phyloP scores from a whole-genome alignment of 1,140 invertebrate genomes.

The Heliconius melpomene region DNA sequence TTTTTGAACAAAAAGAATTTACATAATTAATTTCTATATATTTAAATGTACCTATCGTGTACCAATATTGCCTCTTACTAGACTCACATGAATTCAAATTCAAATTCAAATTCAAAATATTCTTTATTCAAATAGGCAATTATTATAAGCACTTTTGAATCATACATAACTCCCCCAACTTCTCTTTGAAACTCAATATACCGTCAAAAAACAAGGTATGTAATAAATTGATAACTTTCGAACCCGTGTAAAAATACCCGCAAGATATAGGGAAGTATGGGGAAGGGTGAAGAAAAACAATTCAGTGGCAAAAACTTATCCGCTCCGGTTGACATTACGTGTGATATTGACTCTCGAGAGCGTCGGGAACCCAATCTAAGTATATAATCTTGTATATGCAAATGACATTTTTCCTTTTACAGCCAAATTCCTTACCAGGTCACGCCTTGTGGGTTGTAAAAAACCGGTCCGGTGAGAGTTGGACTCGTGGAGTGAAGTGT shows the following conservation, averaged over 20 bases:
- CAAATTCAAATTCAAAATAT: too few relatives aligned
- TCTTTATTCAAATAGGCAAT: too few relatives aligned
- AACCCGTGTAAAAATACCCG: constrained; percentile 12
- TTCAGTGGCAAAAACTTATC: constrained; percentile 11
- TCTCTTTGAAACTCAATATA: background rate
- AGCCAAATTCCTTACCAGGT: constrained; percentile 65
- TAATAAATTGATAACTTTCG: constrained; percentile 24
- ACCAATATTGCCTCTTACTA: too few relatives aligned
- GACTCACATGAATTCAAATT: too few relatives aligned
- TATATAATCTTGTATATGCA: constrained; percentile 74
- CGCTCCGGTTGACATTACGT: constrained; percentile 56
- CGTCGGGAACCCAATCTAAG: constrained; percentile 56
- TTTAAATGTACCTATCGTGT: too few relatives aligned
- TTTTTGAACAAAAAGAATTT: background rate
- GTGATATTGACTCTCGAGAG: constrained; percentile 65
- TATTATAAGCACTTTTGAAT: too few relatives aligned
- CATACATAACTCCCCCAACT: background rate
- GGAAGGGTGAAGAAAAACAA: constrained; percentile 27
- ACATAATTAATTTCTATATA: background rate
- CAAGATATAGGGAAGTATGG: constrained; percentile 16
- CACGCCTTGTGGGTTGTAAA: constrained; percentile 65
- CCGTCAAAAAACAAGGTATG: background rate
- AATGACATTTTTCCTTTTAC: constrained; percentile 65
- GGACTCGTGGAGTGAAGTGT: background rate
- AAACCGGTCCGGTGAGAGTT: constrained; percentile 37